A percentile compares a stretch with the other conserved stretches of the same genome.
These are phyloP conservation scores for Scolopax mira DNA, from an alignment of 2,113 vertebrate genomes.

Conservation along the genomic window DNA sequence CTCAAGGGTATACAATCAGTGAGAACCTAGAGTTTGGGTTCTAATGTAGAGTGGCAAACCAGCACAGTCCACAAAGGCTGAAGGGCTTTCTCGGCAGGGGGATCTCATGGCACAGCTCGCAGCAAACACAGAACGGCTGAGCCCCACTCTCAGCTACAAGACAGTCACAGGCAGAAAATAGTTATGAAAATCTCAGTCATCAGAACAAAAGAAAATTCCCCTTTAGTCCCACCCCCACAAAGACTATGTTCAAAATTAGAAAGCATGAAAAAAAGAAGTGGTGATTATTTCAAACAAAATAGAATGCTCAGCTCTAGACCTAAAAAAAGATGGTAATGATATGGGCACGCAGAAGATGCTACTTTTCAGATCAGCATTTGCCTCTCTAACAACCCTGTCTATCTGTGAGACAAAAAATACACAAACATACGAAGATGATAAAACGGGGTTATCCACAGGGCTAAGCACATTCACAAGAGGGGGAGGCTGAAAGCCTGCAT, in stretches of 20 bases:
- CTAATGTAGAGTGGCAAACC: neutral
- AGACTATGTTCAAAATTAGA: neutral
- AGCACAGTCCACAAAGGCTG: neutral
- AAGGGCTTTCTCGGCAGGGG: neutral
- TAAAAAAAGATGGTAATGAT: slow-evolving; percentile 39
- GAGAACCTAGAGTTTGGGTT: neutral
- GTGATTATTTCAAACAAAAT: slow-evolving; percentile 13
- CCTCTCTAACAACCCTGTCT: slow-evolving; percentile 64
- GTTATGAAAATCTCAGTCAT: neutral
- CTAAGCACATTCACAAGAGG: slow-evolving; percentile 46
- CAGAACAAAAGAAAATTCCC: slow-evolving; percentile 7
- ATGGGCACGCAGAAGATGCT: slow-evolving; percentile 48
- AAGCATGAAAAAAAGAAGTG: neutral
- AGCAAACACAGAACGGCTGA: neutral
- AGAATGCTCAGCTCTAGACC: slow-evolving; percentile 1
- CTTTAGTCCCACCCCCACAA: neutral
- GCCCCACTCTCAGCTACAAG: neutral
- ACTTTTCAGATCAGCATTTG: slow-evolving; percentile 45
- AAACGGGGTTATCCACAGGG: slow-evolving; percentile 44
- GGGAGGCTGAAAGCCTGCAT: slow-evolving; percentile 37
- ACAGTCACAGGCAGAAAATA: neutral
- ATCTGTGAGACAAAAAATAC: slow-evolving; percentile 56
- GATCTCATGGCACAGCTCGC: neutral
- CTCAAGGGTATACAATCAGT: neutral
- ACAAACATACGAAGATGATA: slow-evolving; percentile 45